Evolutionary conservation across 2,797 vertebrate genomes (phyloP).

Genomic region (Xiphorhynchus erythropygius): DNA sequence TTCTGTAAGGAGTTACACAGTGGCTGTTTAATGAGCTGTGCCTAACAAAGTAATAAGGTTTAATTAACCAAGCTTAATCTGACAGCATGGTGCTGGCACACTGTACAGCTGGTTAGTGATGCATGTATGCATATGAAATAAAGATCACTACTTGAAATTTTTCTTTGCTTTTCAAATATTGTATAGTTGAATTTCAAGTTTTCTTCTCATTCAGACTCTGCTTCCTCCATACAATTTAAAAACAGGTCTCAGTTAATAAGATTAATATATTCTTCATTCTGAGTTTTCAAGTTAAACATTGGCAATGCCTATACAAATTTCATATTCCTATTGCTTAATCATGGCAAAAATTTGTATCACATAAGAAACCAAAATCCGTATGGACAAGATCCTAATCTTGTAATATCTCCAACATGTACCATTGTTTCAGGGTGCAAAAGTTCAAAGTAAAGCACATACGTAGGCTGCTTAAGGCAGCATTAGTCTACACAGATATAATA

Average conservation of each 20-base stretch:
- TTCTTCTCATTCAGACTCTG: background rate
- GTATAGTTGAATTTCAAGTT: background rate
- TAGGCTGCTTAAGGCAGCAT: background rate
- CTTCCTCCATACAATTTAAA: background rate
- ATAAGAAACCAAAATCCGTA: background rate
- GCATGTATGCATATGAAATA: background rate
- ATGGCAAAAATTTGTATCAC: background rate
- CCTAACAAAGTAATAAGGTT: background rate
- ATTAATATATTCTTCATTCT: background rate
- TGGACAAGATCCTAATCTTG: background rate
- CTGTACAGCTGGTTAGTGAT: background rate
- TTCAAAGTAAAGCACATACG: background rate
- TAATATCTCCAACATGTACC: background rate
- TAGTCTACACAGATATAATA: background rate
- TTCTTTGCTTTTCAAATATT: background rate
- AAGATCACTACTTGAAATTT: background rate
- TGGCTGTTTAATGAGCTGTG: background rate
- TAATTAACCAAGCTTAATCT: background rate
- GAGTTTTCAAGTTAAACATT: background rate
- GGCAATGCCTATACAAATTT: background rate
- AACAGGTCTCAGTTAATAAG: background rate
- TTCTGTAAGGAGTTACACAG: background rate
- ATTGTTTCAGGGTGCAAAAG: background rate
- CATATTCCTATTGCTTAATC: background rate
- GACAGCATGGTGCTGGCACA: background rate